These are phyloP conservation scores for Pimpla rufipes DNA, from an alignment of 2,888 invertebrate genomes.

Conservation along the genomic window DNA sequence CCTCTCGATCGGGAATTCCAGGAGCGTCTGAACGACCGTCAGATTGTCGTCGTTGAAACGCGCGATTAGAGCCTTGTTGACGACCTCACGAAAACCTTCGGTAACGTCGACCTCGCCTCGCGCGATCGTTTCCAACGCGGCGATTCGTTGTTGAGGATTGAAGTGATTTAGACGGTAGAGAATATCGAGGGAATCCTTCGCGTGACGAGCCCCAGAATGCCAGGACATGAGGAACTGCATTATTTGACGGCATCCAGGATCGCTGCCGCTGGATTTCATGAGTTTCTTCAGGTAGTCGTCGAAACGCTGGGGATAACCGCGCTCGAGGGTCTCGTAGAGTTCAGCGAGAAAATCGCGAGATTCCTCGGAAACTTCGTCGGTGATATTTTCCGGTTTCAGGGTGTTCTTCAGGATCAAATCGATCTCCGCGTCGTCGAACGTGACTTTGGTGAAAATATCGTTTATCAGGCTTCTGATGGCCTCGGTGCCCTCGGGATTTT, in stretches of 20 bases:
- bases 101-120: constrained; percentile 79
- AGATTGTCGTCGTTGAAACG: constrained; percentile 90
- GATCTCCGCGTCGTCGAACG: constrained; percentile 86
- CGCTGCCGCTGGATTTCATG: constrained; percentile 80
- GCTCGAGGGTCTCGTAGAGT: constrained; percentile 86
- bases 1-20: constrained; percentile 78
- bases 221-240: constrained; percentile 81
- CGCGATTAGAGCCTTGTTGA: constrained; percentile 89
- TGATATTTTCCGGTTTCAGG: constrained; percentile 59
- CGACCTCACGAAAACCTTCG: constrained; percentile 86
- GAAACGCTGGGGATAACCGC: constrained; percentile 90
- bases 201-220: constrained; percentile 77
- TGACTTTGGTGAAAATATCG: constrained; percentile 88
- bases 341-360: constrained; percentile 74
- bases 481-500: constrained; percentile 82
- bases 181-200: constrained; percentile 78
- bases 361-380: constrained; percentile 30
- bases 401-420: constrained; percentile 77
- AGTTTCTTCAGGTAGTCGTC: constrained; percentile 89
- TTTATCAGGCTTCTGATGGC: constrained; percentile 87
- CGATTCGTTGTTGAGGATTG: constrained; percentile 88
- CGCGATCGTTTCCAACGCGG: constrained; percentile 89
- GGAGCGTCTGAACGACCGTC: constrained; percentile 87
- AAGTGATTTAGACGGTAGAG: constrained; percentile 89
- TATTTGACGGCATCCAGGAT: constrained; percentile 71